Evolutionary conservation across 2,888 invertebrate genomes (phyloP).

Genomic region (Trachelus iudaicus): DNA sequence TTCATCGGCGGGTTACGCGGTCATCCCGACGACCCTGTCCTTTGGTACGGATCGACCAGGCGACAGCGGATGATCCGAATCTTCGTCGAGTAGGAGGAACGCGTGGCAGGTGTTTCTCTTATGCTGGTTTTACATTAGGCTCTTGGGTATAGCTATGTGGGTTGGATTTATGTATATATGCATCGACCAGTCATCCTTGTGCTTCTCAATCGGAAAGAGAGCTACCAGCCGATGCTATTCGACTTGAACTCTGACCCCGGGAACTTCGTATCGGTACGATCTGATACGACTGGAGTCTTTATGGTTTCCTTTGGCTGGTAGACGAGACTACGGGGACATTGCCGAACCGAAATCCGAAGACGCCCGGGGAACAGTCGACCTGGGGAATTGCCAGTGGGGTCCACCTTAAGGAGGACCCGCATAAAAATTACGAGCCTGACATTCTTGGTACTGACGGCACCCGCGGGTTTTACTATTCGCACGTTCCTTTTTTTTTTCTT

Average conservation of each 20-base stretch:
- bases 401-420: neutral
- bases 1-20: too few species aligned
- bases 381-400: neutral
- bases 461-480: neutral
- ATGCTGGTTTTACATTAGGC: too few species aligned
- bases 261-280: conserved; percentile 15
- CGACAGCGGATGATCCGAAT: too few species aligned
- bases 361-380: neutral
- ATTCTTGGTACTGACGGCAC: too few species aligned
- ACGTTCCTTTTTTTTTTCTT: neutral
- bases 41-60: too few species aligned
- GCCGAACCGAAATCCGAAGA: conserved; percentile 21
- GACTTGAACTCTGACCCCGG: conserved; percentile 9
- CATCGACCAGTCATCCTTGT: neutral
- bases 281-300: conserved; percentile 18
- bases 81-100: too few species aligned
- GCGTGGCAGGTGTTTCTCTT: too few species aligned
- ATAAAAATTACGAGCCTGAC: neutral
- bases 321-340: conserved; percentile 9
- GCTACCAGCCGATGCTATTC: neutral
- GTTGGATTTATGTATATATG: too few species aligned
- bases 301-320: conserved; percentile 19
- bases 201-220: conserved; percentile 1
- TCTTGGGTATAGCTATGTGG: too few species aligned
- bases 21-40: too few species aligned